Conservation (phyloP, 2,888 invertebrate species). For the Mechanitis mazaeus region DNA sequence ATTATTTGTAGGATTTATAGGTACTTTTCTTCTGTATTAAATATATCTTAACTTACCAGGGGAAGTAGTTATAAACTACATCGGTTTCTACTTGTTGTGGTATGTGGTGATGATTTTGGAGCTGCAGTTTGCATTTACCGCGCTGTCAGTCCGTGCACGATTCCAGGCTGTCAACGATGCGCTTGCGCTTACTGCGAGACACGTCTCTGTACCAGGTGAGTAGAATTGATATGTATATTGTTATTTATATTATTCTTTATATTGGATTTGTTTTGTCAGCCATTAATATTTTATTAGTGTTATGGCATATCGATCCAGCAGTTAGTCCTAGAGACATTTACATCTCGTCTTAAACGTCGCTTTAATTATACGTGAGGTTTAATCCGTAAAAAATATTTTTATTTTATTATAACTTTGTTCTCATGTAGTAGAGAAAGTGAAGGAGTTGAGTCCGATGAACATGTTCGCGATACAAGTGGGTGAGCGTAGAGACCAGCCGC, state of each 20-base stretch:
- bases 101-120: slow-evolving; percentile 76
- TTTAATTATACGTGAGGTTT: too few species aligned
- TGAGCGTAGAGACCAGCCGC: slow-evolving; percentile 38
- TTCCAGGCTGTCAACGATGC: slow-evolving; percentile 73
- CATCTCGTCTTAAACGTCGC: too few species aligned
- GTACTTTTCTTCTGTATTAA: not conserved
- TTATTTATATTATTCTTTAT: too few species aligned
- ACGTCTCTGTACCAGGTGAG: slow-evolving; percentile 53
- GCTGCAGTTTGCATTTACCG: slow-evolving; percentile 77
- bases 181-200: slow-evolving; percentile 62
- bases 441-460: slow-evolving; percentile 47
- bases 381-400: too few species aligned
- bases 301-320: too few species aligned
- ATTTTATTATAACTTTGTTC: too few species aligned
- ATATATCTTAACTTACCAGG: slow-evolving; percentile 38
- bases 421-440: slow-evolving; percentile 50
- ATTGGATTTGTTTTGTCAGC: too few species aligned
- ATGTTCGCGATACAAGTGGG: slow-evolving; percentile 62
- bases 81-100: slow-evolving; percentile 77
- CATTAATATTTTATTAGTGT: too few species aligned
- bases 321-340: too few species aligned
- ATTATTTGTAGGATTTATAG: not conserved
- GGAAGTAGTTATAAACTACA: slow-evolving; percentile 71
- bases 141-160: slow-evolving; percentile 74
- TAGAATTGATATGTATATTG: not conserved